Percentiles rank a stretch among this genome's conserved stretches.
Evolutionary conservation across 1,140 invertebrate species (phyloP).

Genomic region (fruit fly (Drosophila melanogaster)): DNA sequence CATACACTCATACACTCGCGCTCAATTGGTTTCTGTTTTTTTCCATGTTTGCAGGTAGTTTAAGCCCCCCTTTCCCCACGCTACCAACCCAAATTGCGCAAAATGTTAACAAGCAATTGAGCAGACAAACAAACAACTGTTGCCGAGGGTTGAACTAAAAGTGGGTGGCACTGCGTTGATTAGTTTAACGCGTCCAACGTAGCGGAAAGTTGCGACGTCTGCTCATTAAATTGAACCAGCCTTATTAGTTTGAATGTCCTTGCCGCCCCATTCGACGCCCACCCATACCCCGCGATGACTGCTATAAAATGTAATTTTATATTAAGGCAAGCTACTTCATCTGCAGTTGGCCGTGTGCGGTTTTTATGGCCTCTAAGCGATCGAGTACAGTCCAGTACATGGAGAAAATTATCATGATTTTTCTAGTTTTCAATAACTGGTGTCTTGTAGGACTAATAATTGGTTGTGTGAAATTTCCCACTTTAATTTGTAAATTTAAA

Average conservation of each 20-base stretch:
- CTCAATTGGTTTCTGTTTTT: slow-evolving; percentile 80
- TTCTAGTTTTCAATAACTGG: background rate
- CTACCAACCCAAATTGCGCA: slow-evolving; percentile 71
- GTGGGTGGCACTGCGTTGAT: slow-evolving; percentile 58
- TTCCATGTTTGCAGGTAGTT: slow-evolving; percentile 81
- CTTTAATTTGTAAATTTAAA: background rate
- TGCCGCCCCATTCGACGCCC: slow-evolving; percentile 8
- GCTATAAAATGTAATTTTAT: slow-evolving; percentile 71
- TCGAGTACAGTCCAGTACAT: slow-evolving; percentile 31
- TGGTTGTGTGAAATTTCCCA: background rate
- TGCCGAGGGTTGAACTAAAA: slow-evolving; percentile 12
- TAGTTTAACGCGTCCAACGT: slow-evolving; percentile 80
- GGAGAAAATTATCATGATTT: background rate
- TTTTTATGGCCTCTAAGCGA: slow-evolving; percentile 53
- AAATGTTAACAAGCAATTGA: slow-evolving; percentile 83
- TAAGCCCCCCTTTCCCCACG: slow-evolving; percentile 16
- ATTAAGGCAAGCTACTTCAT: slow-evolving; percentile 46
- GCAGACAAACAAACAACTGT: slow-evolving; percentile 81
- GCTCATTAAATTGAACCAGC: slow-evolving; percentile 79
- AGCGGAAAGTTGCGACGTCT: slow-evolving; percentile 78
- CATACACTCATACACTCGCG: slow-evolving; percentile 48
- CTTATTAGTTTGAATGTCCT: slow-evolving; percentile 73
- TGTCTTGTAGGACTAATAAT: background rate
- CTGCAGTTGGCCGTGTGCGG: slow-evolving; percentile 33
- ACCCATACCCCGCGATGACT: background rate